Conservation (phyloP, 2,113 vertebrate genomes). For the Cisticola juncidis region DNA sequence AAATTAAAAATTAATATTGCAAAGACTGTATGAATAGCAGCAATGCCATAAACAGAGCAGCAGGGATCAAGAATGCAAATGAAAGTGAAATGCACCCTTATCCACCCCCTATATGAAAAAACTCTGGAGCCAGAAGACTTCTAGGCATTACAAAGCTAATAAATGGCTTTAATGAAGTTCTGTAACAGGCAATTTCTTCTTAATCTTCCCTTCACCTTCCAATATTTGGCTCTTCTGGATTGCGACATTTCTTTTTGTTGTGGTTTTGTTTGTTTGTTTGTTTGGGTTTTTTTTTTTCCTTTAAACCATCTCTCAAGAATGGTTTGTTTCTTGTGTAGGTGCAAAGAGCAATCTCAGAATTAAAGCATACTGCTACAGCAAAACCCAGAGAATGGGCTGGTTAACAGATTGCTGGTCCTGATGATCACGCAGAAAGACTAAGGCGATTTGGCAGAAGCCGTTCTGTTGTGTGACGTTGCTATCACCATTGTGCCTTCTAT, state of each 20-base stretch:
- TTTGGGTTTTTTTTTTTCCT: not conserved
- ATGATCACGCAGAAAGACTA: not conserved
- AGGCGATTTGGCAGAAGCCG: conserved; percentile 20
- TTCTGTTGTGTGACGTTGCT: conserved; percentile 22
- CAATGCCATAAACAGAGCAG: conserved; percentile 84
- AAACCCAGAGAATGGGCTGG: not conserved
- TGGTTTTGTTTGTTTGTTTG: too few species aligned
- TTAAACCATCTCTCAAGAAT: not conserved
- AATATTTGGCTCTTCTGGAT: conserved; percentile 1
- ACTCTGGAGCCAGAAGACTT: conserved; percentile 59
- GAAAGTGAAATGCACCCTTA: conserved; percentile 73
- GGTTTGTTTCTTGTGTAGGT: not conserved
- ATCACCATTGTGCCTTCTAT: not conserved
- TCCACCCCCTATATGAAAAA: conserved; percentile 35
- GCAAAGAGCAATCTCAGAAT: conserved; percentile 22
- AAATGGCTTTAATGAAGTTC: conserved; percentile 64
- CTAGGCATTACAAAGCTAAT: conserved; percentile 56
- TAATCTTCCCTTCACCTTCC: conserved; percentile 42
- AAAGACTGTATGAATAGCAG: conserved; percentile 88
- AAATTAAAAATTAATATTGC: conserved; percentile 95
- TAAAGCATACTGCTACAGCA: conserved; percentile 1
- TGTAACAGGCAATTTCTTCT: conserved; percentile 48
- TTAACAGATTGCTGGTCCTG: conserved; percentile 18
- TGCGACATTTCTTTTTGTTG: not conserved
- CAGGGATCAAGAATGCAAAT: conserved; percentile 80